A percentile compares a stretch with the other conserved stretches of the same genome.
phyloP scores from a whole-genome alignment of 2,113 vertebrate species.

The Ptyas mucosa region DNA sequence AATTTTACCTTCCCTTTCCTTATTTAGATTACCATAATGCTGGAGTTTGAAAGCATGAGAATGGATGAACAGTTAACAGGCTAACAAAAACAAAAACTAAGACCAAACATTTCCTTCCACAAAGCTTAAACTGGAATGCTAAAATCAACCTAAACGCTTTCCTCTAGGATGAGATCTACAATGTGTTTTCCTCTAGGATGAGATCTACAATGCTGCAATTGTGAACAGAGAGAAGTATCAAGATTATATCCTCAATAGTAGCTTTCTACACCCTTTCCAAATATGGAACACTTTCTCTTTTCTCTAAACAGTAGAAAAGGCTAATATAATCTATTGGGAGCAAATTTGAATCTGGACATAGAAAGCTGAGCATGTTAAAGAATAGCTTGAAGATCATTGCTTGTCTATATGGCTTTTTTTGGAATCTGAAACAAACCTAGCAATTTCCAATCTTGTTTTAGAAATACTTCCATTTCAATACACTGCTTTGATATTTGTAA shows the following conservation, averaged over 20 bases:
- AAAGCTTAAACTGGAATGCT: neutral
- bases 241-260: neutral
- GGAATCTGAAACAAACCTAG: neutral
- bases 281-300: neutral
- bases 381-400: neutral
- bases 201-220: neutral
- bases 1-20: neutral
- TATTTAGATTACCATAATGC: neutral
- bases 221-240: neutral
- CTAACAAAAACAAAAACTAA: neutral
- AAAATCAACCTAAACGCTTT: neutral
- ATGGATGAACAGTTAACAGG: neutral
- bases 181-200: neutral
- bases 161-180: neutral
- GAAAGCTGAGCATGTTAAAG: neutral
- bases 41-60: neutral
- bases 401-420: neutral
- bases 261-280: neutral
- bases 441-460: neutral
- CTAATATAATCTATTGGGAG: neutral
- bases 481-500: neutral
- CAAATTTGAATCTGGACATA: neutral
- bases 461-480: neutral
- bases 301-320: neutral
- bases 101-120: neutral